Conservation (phyloP, 92 coral and sea anemone species). For the Meandrina meandrites region DNA sequence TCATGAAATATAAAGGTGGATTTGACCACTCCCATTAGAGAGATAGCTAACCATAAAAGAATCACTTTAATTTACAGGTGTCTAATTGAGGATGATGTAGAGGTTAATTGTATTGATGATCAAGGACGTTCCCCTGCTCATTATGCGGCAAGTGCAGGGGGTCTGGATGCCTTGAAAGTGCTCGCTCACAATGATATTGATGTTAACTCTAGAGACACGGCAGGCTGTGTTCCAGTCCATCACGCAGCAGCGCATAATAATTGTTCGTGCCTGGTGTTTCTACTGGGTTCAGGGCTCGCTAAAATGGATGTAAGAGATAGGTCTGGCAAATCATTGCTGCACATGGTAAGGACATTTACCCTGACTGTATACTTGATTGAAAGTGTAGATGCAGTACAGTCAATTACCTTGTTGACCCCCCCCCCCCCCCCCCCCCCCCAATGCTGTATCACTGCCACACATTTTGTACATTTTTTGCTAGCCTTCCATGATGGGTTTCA, state of each 20-base stretch:
- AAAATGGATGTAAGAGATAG: conserved; percentile 77
- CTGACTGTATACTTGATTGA: background rate
- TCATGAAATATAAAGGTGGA: too few relatives aligned
- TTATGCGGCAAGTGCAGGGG: conserved; percentile 79
- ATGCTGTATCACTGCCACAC: too few relatives aligned
- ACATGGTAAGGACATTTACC: conserved; percentile 65
- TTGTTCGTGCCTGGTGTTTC: conserved; percentile 75
- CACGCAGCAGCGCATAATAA: conserved; percentile 82
- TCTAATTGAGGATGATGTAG: conserved; percentile 78
- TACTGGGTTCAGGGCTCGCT: conserved; percentile 68
- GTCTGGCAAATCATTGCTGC: conserved; percentile 78
- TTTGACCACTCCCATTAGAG: too few relatives aligned
- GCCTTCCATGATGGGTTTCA: too few relatives aligned
- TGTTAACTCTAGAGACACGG: conserved; percentile 72
- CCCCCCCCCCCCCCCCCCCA: too few relatives aligned
- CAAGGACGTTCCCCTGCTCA: conserved; percentile 89
- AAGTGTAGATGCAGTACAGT: background rate
- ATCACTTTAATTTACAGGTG: conserved; percentile 42
- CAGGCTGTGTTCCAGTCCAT: conserved; percentile 83
- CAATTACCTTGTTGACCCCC: too few relatives aligned
- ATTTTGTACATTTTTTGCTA: too few relatives aligned
- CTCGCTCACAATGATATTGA: conserved; percentile 85
- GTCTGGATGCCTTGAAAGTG: conserved; percentile 81
- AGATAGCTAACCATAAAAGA: too few relatives aligned
- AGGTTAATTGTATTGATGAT: conserved; percentile 66